Evolutionary conservation across 2,113 vertebrate species (phyloP), one percentile per base, ranked within the genome.

Genomic region (Corythornis vintsioides): DNA sequence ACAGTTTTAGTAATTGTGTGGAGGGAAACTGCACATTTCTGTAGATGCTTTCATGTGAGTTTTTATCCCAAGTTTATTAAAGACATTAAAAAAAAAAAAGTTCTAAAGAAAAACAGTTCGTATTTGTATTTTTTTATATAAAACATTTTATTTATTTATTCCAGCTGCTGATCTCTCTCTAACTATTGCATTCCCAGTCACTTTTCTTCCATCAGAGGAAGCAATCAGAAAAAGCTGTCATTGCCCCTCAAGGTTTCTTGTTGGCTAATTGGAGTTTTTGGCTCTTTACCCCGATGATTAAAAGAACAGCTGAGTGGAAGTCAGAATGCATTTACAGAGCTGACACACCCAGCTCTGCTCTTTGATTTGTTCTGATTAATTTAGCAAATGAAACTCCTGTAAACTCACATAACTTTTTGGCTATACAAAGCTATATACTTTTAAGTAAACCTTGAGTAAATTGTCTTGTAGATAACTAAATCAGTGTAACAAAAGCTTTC

Each of bases 301-400:
- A 93, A 86, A 72, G 93, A 94, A 57, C 92, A 90, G 74, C 88
- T 80, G 91, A 93, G 81, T 88, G 38, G 70, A 86, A 95, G 80
- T 94, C 76, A 60, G 83, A 89, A 69, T 26, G 57, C 89, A 53
- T 76, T 90, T 85, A 42, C 65, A 83, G 69, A 22, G 59, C 59
- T 71, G 92, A 48, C 86, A 38, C 93, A 75, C 86, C 94, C 88
- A 50, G 76, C 56, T n/a, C 78, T 69, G 69, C 86, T 94, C 86
- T 92, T 92, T 66, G 92, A 35, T 94, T 96, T 76, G 2, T 83
- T 53, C 77, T 91, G 95, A 97, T 96, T 95, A 94, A 96, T 95
- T 96, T 94, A 96, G 87, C 94, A 96, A 96, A 92, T 81, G 80
- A 83, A 94, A 52, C 45, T 86, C 69, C 75, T 67, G 61, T 47